Base-by-base conservation (phyloP, 2,797 vertebrate genomes). In the Coccyzus lansbergi region DNA sequence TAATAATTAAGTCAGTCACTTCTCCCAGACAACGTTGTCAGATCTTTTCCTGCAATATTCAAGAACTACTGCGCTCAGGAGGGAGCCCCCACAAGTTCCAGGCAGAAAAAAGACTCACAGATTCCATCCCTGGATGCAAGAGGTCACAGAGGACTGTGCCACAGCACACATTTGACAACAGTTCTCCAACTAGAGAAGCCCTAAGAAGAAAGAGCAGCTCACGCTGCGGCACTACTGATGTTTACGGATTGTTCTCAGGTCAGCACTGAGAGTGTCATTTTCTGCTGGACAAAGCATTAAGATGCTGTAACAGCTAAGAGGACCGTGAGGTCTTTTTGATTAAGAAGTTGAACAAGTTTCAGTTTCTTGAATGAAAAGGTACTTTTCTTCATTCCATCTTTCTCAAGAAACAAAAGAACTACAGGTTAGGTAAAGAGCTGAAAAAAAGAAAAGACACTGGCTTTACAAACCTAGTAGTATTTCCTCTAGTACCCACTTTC, bases 91-190 rank as follows among this genome's bases (percentile, higher is more conserved):
- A 49, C 52, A 86, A 84, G 64, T 55, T 78, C 48, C 59, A 78
- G 69, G 68, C 22, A 81, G 80, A 72, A 89, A 72, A 72, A 44
- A 36, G 69, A 83, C 52, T 78, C 5, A 3, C 16, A 8, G 83
- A 79, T 67, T 92, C 64, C 33, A 80, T 64, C 88, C 92, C 85
- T 84, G 84, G 83, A 77, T 89, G 71, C 58, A 83, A 90, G 85
- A 94, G 95, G 96, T 96, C 93, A 92, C 90, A 87, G 94, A 95
- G 76, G 56, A 83, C 90, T 92, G 95, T 26, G 51, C 82, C 65
- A 81, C 26, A 58, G 72, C 69, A 36, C 85, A 75, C 72, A 79
- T 90, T 91, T 90, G n/a, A 58, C 86, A 92, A 71, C 62, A 2
- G 44, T 63, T 95, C 77, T 64, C 56, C 9, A 7, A 69, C 17